These are phyloP conservation scores for Neoarius graeffei DNA, from an alignment of 2,113 vertebrate species.

Conservation along the genomic window DNA sequence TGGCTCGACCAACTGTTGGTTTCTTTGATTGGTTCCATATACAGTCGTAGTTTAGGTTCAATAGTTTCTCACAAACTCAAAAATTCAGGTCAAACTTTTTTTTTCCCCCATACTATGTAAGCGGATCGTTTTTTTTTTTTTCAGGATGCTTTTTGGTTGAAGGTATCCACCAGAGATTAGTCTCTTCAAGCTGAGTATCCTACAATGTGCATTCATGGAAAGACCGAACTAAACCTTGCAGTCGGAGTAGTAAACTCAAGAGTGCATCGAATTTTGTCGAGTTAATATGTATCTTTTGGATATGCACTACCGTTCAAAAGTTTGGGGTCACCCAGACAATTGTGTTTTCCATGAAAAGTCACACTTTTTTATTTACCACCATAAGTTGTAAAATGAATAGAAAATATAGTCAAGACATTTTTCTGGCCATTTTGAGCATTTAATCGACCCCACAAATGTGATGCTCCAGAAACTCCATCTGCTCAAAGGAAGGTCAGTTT, in stretches of 20 bases:
- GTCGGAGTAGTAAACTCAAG: neutral
- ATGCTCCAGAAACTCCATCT: too few relatives aligned
- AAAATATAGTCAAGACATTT: too few relatives aligned
- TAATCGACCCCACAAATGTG: too few relatives aligned
- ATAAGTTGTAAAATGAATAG: too few relatives aligned
- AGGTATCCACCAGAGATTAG: too few relatives aligned
- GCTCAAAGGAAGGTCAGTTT: too few relatives aligned
- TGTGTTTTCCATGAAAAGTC: too few relatives aligned
- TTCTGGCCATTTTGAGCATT: too few relatives aligned
- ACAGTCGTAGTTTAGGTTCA: neutral
- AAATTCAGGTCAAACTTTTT: too few relatives aligned
- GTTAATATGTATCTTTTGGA: neutral
- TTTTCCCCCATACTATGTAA: neutral
- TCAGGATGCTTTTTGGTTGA: neutral
- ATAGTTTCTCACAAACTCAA: neutral
- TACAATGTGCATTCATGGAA: neutral
- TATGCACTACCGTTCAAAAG: too few relatives aligned
- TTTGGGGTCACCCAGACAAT: too few relatives aligned
- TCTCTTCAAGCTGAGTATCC: neutral
- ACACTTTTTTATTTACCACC: too few relatives aligned
- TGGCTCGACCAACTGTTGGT: neutral
- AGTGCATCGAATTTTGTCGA: neutral
- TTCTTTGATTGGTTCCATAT: neutral
- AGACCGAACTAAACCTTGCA: neutral
- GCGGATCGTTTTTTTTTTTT: neutral